Evolutionary conservation across 2,797 vertebrate species (phyloP).

Genomic region (Danio choprae): DNA sequence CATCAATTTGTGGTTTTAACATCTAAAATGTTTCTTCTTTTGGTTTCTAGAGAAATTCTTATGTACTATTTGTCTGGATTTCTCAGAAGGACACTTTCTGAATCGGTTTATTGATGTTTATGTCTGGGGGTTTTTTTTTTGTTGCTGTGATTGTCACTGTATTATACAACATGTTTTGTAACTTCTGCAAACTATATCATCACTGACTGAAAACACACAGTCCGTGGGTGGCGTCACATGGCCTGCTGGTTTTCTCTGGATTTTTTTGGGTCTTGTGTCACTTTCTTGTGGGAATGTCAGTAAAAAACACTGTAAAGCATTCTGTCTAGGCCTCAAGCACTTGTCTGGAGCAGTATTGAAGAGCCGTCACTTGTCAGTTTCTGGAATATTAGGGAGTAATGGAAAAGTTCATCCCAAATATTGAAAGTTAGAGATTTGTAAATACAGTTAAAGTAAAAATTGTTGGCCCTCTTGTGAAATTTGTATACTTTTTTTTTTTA

Average conservation of each 20-base stretch:
- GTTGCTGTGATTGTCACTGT: conserved; percentile 35
- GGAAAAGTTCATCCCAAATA: no score
- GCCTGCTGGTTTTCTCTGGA: conserved; percentile 50
- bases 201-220: conserved; percentile 63
- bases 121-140: conserved; percentile 27
- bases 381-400: no score
- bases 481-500: no score
- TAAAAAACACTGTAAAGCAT: not conserved
- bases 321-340: no score
- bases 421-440: no score
- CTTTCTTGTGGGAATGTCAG: not conserved
- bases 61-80: not conserved
- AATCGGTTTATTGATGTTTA: conserved; percentile 36
- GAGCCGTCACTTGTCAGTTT: no score
- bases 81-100: not conserved
- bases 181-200: conserved; percentile 60
- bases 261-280: conserved; percentile 46
- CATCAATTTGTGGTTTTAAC: no score
- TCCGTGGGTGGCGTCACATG: conserved; percentile 61
- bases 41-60: not conserved
- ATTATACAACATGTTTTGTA: conserved; percentile 18
- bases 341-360: no score
- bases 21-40: not conserved
- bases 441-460: no score
- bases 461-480: no score